Evolutionary conservation across 2,888 invertebrate genomes (phyloP).

Genomic region (Oscheius sp.): DNA sequence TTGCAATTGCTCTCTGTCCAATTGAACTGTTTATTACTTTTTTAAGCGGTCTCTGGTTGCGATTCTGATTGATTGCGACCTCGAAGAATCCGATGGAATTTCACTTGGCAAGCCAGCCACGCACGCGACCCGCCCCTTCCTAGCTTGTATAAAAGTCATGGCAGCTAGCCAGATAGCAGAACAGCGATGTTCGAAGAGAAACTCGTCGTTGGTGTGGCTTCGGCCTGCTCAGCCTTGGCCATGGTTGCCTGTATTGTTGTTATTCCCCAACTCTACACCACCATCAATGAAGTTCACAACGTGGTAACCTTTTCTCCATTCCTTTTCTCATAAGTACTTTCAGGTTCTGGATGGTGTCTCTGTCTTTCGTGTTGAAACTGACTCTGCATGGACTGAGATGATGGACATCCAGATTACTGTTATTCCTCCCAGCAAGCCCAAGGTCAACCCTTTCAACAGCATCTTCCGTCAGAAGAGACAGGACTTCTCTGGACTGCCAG

Average conservation of each 20-base stretch:
- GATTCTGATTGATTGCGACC: constrained; percentile 19
- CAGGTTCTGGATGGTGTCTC: constrained; percentile 64
- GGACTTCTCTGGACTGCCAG: constrained; percentile 65
- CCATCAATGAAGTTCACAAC: constrained; percentile 65
- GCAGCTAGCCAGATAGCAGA: not conserved
- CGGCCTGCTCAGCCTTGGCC: constrained; percentile 53
- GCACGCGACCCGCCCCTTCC: too few relatives aligned
- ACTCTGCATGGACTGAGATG: constrained; percentile 70
- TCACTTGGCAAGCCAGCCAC: too few relatives aligned
- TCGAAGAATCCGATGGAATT: constrained; percentile 18
- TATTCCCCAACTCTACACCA: constrained; percentile 67
- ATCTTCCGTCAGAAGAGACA: constrained; percentile 71
- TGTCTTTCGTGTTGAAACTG: constrained; percentile 71
- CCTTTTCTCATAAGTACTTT: not conserved
- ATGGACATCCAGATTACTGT: constrained; percentile 71
- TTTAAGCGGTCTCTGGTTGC: not conserved
- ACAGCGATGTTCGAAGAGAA: constrained; percentile 60
- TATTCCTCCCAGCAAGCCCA: constrained; percentile 68
- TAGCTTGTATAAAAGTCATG: constrained; percentile 1
- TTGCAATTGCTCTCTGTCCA: not conserved
- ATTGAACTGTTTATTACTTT: too few relatives aligned
- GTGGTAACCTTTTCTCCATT: constrained; percentile 35
- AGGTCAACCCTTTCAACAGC: constrained; percentile 63
- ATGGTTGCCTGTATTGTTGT: constrained; percentile 62
- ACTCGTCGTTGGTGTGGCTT: constrained; percentile 56